phyloP scores from a whole-genome alignment of 2,797 vertebrate species.

The Tauraco hartlaubi region DNA sequence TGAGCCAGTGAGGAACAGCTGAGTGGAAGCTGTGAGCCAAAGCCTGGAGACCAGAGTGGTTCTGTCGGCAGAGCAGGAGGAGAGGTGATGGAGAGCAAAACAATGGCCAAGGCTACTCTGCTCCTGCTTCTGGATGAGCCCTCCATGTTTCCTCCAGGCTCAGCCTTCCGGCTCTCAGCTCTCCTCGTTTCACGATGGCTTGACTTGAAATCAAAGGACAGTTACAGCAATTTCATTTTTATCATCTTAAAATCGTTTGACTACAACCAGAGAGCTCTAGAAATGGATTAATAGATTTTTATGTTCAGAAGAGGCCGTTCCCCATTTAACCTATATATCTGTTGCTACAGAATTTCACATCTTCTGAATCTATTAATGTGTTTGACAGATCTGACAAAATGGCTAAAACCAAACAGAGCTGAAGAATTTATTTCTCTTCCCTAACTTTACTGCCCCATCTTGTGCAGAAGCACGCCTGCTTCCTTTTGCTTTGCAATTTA shows the following conservation, averaged over 20 bases:
- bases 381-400: not conserved
- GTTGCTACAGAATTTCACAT: not conserved
- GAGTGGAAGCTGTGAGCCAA: fast-evolving
- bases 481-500: not conserved
- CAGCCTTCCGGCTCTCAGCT: not conserved
- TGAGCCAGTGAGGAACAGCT: not conserved
- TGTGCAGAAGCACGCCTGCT: not conserved
- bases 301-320: not conserved
- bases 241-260: not conserved
- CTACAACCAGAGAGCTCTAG: not conserved
- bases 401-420: not conserved
- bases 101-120: not conserved
- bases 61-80: not conserved
- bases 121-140: not conserved
- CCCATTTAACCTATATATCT: not conserved
- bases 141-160: not conserved
- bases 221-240: not conserved
- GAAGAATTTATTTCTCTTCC: not conserved
- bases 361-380: not conserved
- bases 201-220: not conserved
- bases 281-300: not conserved
- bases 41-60: fast-evolving
- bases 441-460: not conserved
- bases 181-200: not conserved
- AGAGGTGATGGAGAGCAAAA: not conserved